Evolutionary conservation across 1,140 invertebrate species (phyloP).

Genomic region (Oscheius sp.): DNA sequence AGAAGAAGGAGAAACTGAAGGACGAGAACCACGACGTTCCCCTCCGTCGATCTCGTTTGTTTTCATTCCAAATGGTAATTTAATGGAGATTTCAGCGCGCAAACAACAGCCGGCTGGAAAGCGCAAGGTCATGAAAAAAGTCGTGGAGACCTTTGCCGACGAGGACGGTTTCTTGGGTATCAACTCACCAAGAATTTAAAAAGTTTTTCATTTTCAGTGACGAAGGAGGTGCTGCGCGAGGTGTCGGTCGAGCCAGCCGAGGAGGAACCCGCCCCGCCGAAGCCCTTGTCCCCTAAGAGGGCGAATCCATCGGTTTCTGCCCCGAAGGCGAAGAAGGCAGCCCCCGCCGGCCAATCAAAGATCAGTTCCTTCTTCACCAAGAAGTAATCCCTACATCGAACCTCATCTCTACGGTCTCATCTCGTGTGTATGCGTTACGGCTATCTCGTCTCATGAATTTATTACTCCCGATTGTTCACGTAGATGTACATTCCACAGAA

Average conservation of each 20-base stretch:
- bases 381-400: too few relatives aligned
- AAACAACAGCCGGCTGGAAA: background rate
- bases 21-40: background rate
- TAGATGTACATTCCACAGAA: too few relatives aligned
- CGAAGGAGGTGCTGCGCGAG: background rate
- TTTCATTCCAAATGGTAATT: background rate
- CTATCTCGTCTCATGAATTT: too few relatives aligned
- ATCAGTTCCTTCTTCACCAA: constrained; percentile 12
- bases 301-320: background rate
- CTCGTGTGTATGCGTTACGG: too few relatives aligned
- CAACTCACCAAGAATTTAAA: background rate
- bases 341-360: background rate
- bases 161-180: background rate
- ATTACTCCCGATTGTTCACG: too few relatives aligned
- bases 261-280: background rate
- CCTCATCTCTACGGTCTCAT: too few relatives aligned
- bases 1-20: background rate
- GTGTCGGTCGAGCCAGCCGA: background rate
- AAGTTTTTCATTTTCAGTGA: background rate
- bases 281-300: background rate
- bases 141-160: background rate
- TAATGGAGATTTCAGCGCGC: background rate
- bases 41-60: background rate
- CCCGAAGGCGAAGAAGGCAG: background rate
- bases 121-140: background rate